These are phyloP conservation scores for Galleria mellonella DNA, from an alignment of 1,140 invertebrate species.

Conservation along the genomic window DNA sequence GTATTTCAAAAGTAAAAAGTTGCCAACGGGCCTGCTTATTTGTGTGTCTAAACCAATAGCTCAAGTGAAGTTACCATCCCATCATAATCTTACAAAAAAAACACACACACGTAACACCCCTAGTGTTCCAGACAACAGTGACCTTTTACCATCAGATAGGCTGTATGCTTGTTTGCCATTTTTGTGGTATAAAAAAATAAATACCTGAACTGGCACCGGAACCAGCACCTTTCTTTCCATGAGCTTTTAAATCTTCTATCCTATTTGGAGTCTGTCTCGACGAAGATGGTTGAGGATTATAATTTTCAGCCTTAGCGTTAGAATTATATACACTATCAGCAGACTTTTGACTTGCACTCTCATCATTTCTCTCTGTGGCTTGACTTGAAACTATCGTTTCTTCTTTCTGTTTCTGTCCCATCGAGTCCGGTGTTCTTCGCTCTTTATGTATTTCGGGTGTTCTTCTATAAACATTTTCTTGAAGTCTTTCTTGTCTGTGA, in stretches of 20 bases:
- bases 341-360: conserved; percentile 63
- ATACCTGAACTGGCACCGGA: conserved; percentile 64
- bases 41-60: too few relatives aligned
- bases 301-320: conserved; percentile 49
- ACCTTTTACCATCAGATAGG: too few relatives aligned
- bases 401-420: conserved; percentile 46
- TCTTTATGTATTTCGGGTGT: conserved; percentile 39
- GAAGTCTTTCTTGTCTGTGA: conserved; percentile 33
- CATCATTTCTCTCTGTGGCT: conserved; percentile 46
- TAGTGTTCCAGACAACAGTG: too few relatives aligned
- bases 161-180: too few relatives aligned
- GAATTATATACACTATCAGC: conserved; percentile 62
- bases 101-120: too few relatives aligned
- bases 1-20: too few relatives aligned
- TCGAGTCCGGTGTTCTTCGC: conserved; percentile 51
- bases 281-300: conserved; percentile 53
- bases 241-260: conserved; percentile 63
- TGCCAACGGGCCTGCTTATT: too few relatives aligned
- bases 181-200: too few relatives aligned
- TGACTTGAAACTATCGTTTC: conserved; percentile 28
- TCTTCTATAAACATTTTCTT: conserved; percentile 51
- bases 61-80: too few relatives aligned
- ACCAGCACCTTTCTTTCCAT: conserved; percentile 57
- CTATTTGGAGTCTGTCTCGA: conserved; percentile 62
- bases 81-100: too few relatives aligned